These are phyloP conservation scores for Campylorhamphus procurvoides DNA, from an alignment of 2,113 vertebrate species.

Conservation along the genomic window DNA sequence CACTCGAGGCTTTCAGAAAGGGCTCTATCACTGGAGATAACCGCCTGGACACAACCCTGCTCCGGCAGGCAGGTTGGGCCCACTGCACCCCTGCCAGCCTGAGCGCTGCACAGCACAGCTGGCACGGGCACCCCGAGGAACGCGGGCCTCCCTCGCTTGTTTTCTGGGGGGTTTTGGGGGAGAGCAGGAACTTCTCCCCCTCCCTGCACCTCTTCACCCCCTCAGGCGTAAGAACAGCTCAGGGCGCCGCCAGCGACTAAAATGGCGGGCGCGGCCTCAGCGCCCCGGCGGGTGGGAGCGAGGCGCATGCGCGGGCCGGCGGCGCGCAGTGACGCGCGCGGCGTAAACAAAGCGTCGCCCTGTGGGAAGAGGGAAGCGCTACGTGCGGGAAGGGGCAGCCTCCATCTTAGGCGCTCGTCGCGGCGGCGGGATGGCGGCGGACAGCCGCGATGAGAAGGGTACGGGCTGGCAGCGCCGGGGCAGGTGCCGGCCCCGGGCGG, in stretches of 20 bases:
- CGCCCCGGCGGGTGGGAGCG: rapidly evolving
- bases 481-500: rapidly evolving
- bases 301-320: rapidly evolving
- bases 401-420: slow-evolving; percentile 75
- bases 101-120: background rate
- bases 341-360: slow-evolving; percentile 71
- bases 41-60: background rate
- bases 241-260: rapidly evolving
- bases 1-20: background rate
- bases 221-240: rapidly evolving
- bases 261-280: background rate
- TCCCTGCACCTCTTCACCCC: rapidly evolving
- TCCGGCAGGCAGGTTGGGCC: background rate
- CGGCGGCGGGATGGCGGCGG: slow-evolving; percentile 80
- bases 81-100: background rate
- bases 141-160: rapidly evolving
- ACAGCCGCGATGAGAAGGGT: slow-evolving; percentile 88
- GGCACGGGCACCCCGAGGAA: rapidly evolving
- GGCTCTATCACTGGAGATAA: background rate
- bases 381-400: slow-evolving; percentile 66
- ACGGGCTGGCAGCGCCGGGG: background rate
- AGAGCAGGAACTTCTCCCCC: rapidly evolving
- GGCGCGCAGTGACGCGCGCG: background rate
- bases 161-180: rapidly evolving
- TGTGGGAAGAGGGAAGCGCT: slow-evolving; percentile 69